These are phyloP conservation scores for Distichodus sexfasciatus DNA, from an alignment of 2,797 vertebrate species.

Conservation along the genomic window DNA sequence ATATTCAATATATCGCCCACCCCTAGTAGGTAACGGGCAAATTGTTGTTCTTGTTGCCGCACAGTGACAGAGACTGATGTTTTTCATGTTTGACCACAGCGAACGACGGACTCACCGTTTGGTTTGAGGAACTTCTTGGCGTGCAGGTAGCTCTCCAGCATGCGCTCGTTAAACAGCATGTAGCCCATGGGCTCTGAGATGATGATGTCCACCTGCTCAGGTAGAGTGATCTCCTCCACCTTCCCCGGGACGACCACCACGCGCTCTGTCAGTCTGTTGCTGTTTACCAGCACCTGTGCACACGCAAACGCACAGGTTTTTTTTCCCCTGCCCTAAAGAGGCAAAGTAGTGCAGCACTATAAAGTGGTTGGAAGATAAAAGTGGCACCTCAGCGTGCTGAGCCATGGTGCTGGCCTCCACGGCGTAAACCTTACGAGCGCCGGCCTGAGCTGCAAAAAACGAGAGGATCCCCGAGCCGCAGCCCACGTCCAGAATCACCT, in stretches of 20 bases:
- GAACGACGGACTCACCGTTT: slow-evolving; percentile 73
- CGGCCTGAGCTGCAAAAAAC: slow-evolving; percentile 93
- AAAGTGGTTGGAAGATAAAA: too few species aligned
- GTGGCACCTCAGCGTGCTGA: slow-evolving; percentile 88
- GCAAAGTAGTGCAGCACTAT: too few species aligned
- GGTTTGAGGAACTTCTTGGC: slow-evolving; percentile 97
- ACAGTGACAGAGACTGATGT: too few species aligned
- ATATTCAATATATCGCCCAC: too few species aligned
- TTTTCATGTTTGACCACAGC: not conserved
- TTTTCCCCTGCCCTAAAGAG: too few species aligned
- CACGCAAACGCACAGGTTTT: not conserved
- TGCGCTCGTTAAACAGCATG: slow-evolving; percentile 97
- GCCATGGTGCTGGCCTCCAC: slow-evolving; percentile 98
- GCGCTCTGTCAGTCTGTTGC: slow-evolving; percentile 88
- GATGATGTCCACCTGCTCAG: slow-evolving; percentile 96
- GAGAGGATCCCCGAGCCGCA: slow-evolving; percentile 96
- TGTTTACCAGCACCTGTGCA: slow-evolving; percentile 88
- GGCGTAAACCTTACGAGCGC: slow-evolving; percentile 92
- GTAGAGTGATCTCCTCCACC: slow-evolving; percentile 90
- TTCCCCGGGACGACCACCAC: slow-evolving; percentile 93
- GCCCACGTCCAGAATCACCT: slow-evolving; percentile 94
- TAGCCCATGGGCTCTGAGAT: slow-evolving; percentile 98
- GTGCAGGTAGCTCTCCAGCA: slow-evolving; percentile 97
- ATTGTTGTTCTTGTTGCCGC: too few species aligned
- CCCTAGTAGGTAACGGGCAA: too few species aligned